These are phyloP conservation scores for Agelas oroides DNA, from an alignment of 37 sponge, comb jelly and placozoan species.

Conservation along the genomic window DNA sequence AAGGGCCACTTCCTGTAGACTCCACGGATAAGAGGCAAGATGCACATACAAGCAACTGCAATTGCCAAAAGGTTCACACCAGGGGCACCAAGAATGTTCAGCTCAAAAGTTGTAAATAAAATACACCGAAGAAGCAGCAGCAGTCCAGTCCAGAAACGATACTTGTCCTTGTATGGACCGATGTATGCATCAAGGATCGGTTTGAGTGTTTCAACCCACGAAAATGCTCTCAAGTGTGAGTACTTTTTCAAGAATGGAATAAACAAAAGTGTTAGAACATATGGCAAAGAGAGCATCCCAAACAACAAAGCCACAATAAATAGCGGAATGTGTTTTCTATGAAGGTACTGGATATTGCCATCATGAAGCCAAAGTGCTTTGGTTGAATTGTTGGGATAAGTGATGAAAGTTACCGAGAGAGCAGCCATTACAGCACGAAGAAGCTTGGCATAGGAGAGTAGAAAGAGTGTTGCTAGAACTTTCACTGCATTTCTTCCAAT, in stretches of 20 bases:
- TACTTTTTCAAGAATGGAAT: background rate
- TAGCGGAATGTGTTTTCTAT: background rate
- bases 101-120: background rate
- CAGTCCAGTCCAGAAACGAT: slow-evolving; percentile 25
- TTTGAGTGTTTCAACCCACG: slow-evolving; percentile 1
- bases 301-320: slow-evolving; percentile 4
- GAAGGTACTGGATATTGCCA: slow-evolving; percentile 9
- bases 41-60: background rate
- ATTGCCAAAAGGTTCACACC: background rate
- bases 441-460: slow-evolving; percentile 29
- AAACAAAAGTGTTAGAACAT: background rate
- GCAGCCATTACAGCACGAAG: slow-evolving; percentile 12
- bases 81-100: background rate
- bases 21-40: background rate
- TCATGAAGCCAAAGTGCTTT: background rate
- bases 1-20: slow-evolving; percentile 31
- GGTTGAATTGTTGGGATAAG: background rate
- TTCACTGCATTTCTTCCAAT: slow-evolving; percentile 34
- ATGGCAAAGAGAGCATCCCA: slow-evolving; percentile 1
- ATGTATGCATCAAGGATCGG: slow-evolving; percentile 27
- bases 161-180: slow-evolving; percentile 27
- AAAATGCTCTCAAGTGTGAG: background rate
- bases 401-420: slow-evolving; percentile 21
- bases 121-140: slow-evolving; percentile 6
- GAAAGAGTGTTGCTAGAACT: slow-evolving; percentile 55